Evolutionary conservation across 2,113 vertebrate species (phyloP), one percentile per base, ranked within the genome.

Genomic region (Caloenas nicobarica): DNA sequence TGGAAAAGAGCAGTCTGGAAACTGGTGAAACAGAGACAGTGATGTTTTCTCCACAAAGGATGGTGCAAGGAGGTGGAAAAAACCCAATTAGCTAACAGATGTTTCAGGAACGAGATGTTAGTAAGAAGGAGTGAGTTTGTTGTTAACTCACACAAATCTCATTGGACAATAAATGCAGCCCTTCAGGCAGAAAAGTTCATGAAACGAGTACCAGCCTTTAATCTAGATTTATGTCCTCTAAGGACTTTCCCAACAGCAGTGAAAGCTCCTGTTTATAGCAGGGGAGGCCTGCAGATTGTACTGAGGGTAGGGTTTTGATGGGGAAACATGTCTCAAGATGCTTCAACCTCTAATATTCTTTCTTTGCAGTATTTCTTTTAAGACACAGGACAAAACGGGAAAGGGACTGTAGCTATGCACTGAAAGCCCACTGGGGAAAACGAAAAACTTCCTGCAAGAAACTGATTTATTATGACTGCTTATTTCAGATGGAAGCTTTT

Each of bases 401-500:
- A 83, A 91, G 53, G 58, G 36, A 80, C 71, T 29, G 48, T 58
- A 81, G 89, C 44, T 25, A 25, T 56, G 79, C 40, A 79, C 40
- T 81, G 93, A 89, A 96, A 96, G 83, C 84, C 48, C 80, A 68
- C 58, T 70, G 57, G 26, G 29, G 85, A 95, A 84, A 97, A 97
- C 29, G 25, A 95, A 97, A 83, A 29, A 54, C 79, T 91, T 93
- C 88, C 85, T 96, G 88, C 81, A 93, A 69, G 79, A 80, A 80
- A 77, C 73, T 81, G 86, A 96, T 94, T 73, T 77, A 91, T 80
- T 88, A 95, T 57, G 69, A 56, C 82, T 95, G 62, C 42, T 88
- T 88, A 88, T 91, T 95, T 96, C 83, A 77, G 66, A 93, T 86
- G 40, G 64, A 89, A 93, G 88, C 36, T 93, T 97, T 97, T 88